Base-by-base conservation (phyloP, 2,113 vertebrate genomes). In the Brachyhypopomus gauderio region DNA sequence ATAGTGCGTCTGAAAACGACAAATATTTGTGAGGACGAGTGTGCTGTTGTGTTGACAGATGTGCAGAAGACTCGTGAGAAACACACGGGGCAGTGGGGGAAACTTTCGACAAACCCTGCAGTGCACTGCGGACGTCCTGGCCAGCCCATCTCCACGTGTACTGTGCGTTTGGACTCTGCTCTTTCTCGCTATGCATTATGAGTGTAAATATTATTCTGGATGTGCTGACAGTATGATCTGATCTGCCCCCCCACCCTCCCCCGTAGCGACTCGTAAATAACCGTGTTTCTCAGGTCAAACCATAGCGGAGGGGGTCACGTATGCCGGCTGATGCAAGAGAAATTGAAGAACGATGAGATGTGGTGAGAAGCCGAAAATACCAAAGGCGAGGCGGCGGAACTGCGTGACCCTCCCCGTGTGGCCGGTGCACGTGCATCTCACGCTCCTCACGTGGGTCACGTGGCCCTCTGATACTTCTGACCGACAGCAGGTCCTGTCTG, bases 181-280 rank as follows among this genome's bases (percentile, higher is more conserved):
- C 17, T 67, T 6, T 38, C 64, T 22, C 19, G 19, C 34, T 41
- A 11, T 41, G 20, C 66, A 19, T 70, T 70, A 70, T 8, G 3
- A 38, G 34, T 25, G 20, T 70, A 41, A 34, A 38, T 70, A 19
- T 22, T 70, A 41, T 38, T 41, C 20, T 41, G 34, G 34, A 22
- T 20, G 19, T 38, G 64, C 30, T 38, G 30, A 70, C 4, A n/a
- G 11, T 30, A 1, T 30, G 30, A 3, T 7, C 9, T 41, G 36
- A 9, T n/a, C n/a, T n/a, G n/a, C n/a, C n/a, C n/a, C n/a, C n/a
- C n/a, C n/a, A n/a, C n/a, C n/a, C n/a, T n/a, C n/a, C n/a, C n/a
- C n/a, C n/a, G n/a, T n/a, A n/a, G n/a, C n/a, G n/a, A n/a, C n/a
- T 81, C 73, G 76, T 81, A 81, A 81, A 81, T 81, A 81, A 14